Conservation (phyloP, 1,140 invertebrate genomes). For the Pseudomyrmex gracilis region DNA sequence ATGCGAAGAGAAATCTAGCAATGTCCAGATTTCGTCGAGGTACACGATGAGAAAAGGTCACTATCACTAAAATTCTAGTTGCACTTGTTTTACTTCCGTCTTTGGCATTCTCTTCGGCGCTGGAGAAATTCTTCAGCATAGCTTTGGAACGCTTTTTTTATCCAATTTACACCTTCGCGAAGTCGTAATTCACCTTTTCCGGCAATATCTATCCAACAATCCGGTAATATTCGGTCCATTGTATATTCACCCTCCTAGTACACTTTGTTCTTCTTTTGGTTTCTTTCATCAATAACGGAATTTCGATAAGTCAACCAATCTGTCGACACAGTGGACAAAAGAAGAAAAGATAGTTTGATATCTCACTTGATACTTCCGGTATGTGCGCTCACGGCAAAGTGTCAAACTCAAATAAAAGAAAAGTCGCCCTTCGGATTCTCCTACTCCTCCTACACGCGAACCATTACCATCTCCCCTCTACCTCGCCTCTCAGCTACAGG, state of each 20-base stretch:
- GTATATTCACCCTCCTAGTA: slow-evolving; percentile 17
- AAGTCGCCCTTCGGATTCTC: slow-evolving; percentile 79
- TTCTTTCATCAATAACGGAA: neutral
- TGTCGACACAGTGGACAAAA: neutral
- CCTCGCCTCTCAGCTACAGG: slow-evolving; percentile 42
- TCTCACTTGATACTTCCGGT: slow-evolving; percentile 77
- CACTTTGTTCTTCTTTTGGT: slow-evolving; percentile 4
- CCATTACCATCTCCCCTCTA: slow-evolving; percentile 66
- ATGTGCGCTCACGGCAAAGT: slow-evolving; percentile 77
- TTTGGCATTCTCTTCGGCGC: slow-evolving; percentile 54
- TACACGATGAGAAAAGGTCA: slow-evolving; percentile 17
- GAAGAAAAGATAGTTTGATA: slow-evolving; percentile 13
- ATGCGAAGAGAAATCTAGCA: neutral
- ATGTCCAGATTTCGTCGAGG: slow-evolving; percentile 43
- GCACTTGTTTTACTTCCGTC: slow-evolving; percentile 44
- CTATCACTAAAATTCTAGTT: slow-evolving; percentile 43
- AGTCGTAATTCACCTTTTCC: slow-evolving; percentile 37
- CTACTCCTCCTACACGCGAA: slow-evolving; percentile 73
- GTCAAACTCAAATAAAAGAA: slow-evolving; percentile 83
- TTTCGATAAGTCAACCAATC: neutral
- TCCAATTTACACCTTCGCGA: slow-evolving; percentile 16
- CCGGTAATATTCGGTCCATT: slow-evolving; percentile 46
- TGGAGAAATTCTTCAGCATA: slow-evolving; percentile 13
- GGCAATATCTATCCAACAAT: slow-evolving; percentile 16
- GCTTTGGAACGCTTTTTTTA: slow-evolving; percentile 20